Percentiles rank a stretch among this genome's conserved stretches.
Evolutionary conservation across 1,140 invertebrate genomes (phyloP).

Genomic region (Cotesia typhae): DNA sequence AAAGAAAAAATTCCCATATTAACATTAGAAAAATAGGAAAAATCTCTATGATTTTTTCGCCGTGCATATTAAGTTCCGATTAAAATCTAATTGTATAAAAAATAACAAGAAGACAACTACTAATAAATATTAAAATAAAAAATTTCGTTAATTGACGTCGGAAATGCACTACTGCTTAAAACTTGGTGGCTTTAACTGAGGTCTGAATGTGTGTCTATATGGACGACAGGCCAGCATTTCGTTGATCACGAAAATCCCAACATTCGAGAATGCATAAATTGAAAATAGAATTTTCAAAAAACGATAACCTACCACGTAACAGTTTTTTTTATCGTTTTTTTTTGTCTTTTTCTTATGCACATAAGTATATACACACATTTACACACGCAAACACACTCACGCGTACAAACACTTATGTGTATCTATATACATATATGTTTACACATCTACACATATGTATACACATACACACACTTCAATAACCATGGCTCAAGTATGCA

Average conservation of each 20-base stretch:
- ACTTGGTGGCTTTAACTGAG: slow-evolving; percentile 34
- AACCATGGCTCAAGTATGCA: slow-evolving; percentile 36
- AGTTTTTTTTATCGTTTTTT: slow-evolving; percentile 53
- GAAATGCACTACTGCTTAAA: slow-evolving; percentile 15
- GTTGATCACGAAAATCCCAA: slow-evolving; percentile 66
- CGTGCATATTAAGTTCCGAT: slow-evolving; percentile 15
- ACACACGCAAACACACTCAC: too few species aligned
- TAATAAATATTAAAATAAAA: slow-evolving; percentile 17
- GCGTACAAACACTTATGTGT: too few species aligned
- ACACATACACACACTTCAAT: slow-evolving; percentile 9
- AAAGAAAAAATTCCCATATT: too few species aligned
- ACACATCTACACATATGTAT: too few species aligned
- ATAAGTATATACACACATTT: not conserved
- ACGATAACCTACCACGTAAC: slow-evolving; percentile 64
- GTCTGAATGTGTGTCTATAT: slow-evolving; percentile 46
- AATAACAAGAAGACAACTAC: not conserved
- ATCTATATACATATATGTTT: too few species aligned
- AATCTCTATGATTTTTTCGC: too few species aligned
- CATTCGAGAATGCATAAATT: slow-evolving; percentile 65
- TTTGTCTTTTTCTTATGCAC: slow-evolving; percentile 37
- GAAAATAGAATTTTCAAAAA: slow-evolving; percentile 64
- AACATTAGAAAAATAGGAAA: too few species aligned
- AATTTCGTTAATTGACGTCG: slow-evolving; percentile 22
- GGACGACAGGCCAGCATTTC: slow-evolving; percentile 66
- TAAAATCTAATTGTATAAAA: slow-evolving; percentile 26